phyloP scores from a whole-genome alignment of 2,888 invertebrate genomes.

The Drosophila prostipennis region DNA sequence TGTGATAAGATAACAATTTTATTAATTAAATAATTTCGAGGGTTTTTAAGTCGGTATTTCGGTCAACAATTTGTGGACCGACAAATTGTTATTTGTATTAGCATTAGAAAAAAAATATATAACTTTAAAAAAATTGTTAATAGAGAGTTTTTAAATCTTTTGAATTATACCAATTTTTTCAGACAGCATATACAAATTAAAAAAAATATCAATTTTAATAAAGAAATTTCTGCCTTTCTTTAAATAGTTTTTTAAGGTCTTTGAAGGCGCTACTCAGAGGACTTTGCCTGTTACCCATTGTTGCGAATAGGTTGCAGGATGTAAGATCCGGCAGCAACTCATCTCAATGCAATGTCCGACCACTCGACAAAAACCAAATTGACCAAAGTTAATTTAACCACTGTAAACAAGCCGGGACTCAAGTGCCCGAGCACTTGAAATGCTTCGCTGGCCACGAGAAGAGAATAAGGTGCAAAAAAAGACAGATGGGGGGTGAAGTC shows the following conservation, averaged over 20 bases:
- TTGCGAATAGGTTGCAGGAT: neutral
- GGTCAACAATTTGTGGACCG: too few species aligned
- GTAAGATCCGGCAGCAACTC: slow-evolving; percentile 9
- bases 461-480: slow-evolving; percentile 19
- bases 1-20: too few species aligned
- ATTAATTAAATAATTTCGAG: too few species aligned
- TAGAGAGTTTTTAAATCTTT: too few species aligned
- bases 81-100: too few species aligned
- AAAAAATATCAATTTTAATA: too few species aligned
- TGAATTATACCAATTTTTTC: too few species aligned
- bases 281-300: slow-evolving; percentile 28
- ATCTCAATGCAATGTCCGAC: slow-evolving; percentile 44
- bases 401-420: slow-evolving; percentile 62
- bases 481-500: slow-evolving; percentile 1
- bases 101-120: too few species aligned
- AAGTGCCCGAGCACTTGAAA: slow-evolving; percentile 42
- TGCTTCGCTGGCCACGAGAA: slow-evolving; percentile 38
- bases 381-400: slow-evolving; percentile 80
- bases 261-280: neutral
- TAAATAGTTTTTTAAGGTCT: neutral
- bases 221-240: too few species aligned
- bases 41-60: too few species aligned
- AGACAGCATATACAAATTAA: too few species aligned
- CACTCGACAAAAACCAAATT: slow-evolving; percentile 69
- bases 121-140: too few species aligned